phyloP scores from a whole-genome alignment of 2,113 vertebrate genomes.

The Nothocercus julius region DNA sequence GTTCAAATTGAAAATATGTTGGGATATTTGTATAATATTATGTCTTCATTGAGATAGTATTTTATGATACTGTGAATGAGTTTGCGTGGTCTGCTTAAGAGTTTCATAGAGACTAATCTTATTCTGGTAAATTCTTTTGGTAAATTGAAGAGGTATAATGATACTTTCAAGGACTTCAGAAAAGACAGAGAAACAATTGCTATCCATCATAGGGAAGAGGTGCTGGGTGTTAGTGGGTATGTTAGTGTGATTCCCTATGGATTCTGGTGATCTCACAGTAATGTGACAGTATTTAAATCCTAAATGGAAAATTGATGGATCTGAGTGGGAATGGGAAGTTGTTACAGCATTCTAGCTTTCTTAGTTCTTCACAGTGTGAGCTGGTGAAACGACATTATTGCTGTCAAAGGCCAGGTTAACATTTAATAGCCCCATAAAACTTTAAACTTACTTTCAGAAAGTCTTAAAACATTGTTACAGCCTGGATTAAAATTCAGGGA shows the following conservation, averaged over 20 bases:
- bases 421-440: slow-evolving; percentile 66
- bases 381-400: slow-evolving; percentile 40
- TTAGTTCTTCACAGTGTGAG: neutral
- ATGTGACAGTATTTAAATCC: neutral
- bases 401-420: slow-evolving; percentile 65
- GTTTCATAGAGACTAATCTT: neutral
- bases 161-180: neutral
- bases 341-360: neutral
- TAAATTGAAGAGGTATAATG: neutral
- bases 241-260: neutral
- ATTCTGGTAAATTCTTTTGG: neutral
- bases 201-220: neutral
- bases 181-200: neutral
- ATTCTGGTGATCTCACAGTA: neutral
- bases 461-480: slow-evolving; percentile 49
- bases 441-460: slow-evolving; percentile 63
- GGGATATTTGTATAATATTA: neutral
- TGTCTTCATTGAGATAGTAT: neutral
- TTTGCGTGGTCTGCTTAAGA: neutral
- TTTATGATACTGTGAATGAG: neutral
- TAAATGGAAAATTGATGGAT: neutral
- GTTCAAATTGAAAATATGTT: neutral
- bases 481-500: slow-evolving; percentile 51
- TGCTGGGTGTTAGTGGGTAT: neutral
- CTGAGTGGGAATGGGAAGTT: neutral